These are phyloP conservation scores for Euura saliciscinereae DNA, from an alignment of 1,140 invertebrate genomes.

Conservation along the genomic window DNA sequence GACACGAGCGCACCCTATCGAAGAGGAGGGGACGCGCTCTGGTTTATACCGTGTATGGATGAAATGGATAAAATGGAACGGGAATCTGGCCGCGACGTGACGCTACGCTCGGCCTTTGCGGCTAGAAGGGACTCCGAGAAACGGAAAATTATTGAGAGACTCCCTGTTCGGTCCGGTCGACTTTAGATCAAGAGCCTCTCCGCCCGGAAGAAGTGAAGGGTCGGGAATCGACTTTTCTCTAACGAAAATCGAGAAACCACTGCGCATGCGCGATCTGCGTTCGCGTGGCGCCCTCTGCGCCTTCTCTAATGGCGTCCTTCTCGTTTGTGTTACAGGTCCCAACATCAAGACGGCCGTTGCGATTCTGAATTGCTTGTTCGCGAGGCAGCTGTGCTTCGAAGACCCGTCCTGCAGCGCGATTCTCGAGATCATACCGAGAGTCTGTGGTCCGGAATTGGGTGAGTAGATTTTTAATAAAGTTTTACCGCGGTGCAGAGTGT, in stretches of 20 bases:
- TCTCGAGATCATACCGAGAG: conserved; percentile 84
- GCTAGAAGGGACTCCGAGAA: not conserved
- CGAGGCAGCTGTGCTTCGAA: conserved; percentile 84
- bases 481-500: not conserved
- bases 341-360: conserved; percentile 75
- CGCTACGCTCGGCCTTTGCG: not conserved
- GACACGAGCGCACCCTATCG: no score
- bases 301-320: not conserved
- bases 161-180: not conserved
- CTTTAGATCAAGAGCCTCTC: not conserved
- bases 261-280: no score
- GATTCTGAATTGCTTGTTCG: conserved; percentile 83
- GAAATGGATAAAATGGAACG: not conserved
- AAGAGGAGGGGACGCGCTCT: no score
- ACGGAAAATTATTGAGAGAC: not conserved
- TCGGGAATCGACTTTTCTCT: not conserved
- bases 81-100: not conserved
- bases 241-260: no score
- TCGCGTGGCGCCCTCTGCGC: no score
- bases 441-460: conserved; percentile 88
- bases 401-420: conserved; percentile 87
- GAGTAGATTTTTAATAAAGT: conserved; percentile 52
- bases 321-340: conserved; percentile 66
- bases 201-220: not conserved
- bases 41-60: no score